These are phyloP conservation scores for Dermochelys coriacea DNA, from an alignment of 2,797 vertebrate species.

Conservation along the genomic window DNA sequence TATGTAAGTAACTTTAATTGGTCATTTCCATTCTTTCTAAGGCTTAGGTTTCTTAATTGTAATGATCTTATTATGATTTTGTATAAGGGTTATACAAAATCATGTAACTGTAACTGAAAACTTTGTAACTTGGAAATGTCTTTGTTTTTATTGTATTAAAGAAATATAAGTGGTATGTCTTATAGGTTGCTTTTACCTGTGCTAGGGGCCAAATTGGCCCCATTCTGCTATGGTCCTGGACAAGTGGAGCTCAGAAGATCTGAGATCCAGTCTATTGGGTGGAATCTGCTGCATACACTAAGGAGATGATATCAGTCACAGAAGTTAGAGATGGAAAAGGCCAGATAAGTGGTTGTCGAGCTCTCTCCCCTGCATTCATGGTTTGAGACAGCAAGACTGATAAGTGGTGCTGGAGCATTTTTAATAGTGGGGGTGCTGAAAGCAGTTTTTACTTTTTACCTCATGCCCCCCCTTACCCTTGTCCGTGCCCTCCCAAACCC, in stretches of 20 bases:
- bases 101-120: background rate
- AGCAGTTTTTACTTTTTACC: too few relatives aligned
- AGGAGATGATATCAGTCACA: background rate
- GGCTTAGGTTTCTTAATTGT: background rate
- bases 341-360: background rate
- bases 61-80: background rate
- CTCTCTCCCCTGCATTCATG: background rate
- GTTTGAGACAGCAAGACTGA: background rate
- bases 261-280: accelerated
- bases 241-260: background rate
- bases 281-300: background rate
- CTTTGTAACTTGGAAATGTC: background rate
- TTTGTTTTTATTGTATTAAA: background rate
- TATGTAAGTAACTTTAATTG: background rate
- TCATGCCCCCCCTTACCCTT: too few relatives aligned
- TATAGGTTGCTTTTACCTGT: background rate
- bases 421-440: too few relatives aligned
- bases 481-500: too few relatives aligned
- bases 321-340: background rate
- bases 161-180: background rate
- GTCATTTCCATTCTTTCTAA: background rate
- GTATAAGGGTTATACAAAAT: background rate
- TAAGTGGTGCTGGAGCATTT: too few relatives aligned
- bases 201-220: background rate
- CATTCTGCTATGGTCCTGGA: background rate